Evolutionary conservation across 2,113 vertebrate species (phyloP), one percentile per base, ranked within the genome.

Genomic region (Carassius carassius): DNA sequence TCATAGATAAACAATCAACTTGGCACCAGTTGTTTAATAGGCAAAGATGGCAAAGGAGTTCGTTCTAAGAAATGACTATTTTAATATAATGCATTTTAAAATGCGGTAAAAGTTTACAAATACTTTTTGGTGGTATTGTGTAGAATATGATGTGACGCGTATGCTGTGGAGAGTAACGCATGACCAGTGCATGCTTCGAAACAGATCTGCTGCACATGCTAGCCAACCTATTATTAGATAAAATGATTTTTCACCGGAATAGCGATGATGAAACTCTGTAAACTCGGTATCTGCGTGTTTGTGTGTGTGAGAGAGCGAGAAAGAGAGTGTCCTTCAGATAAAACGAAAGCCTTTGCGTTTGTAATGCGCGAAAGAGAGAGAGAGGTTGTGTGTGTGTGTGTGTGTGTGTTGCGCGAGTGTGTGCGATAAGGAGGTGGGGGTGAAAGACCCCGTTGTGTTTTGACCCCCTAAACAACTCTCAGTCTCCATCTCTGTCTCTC

Each of bases 401-500:
- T 29, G 29, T 29, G 29, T 29, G 29, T 29, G 29, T 29, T 91
- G 89, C 87, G 77, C 83, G 89, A 88, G 84, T 70, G 87, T 74
- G 76, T 81, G 87, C 91, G 90, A 93, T 92, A 90, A 92, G 90
- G 88, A 90, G 89, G 78, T 84, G 90, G 85, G 90, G 85, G 65
- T 54, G 86, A 90, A 92, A 91, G 91, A 94, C 92, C 94, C 94
- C 93, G 93, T 92, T 89, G 94, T 91, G 94, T 93, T 94, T 93
- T 95, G 94, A 95, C 94, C 94, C 94, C 92, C 90, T 76, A 93
- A 94, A 93, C 93, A 92, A 92, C 92, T 91, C 90, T 80, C 91
- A 90, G 89, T 89, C 90, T 91, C 89, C 90, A 89, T 90, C 89
- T 89, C 90, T 29, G 1, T 29, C 29, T 90, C 88, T 47, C 44